Base-by-base conservation (phyloP, 2,888 invertebrate species). In the Ormyrus labotus region DNA sequence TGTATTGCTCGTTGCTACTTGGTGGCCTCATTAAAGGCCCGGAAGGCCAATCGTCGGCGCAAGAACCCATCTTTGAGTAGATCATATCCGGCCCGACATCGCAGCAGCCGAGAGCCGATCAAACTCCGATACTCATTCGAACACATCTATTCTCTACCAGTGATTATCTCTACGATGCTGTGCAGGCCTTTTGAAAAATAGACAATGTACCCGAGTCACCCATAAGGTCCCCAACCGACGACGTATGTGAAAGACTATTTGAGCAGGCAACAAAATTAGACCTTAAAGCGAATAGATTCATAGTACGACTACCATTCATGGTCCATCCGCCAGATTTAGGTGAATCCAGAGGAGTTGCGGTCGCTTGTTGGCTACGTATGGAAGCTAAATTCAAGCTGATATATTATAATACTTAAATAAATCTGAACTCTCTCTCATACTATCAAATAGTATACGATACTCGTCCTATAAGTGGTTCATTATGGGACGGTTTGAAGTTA, bases 161-260 rank as follows among this genome's bases (percentile, higher is more conserved):
- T 13, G 58, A 58, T 13, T 4, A 5, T 13, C 13, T 58, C 0
- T n/a, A 11, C 6, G 58, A 58, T n/a, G 58, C 58, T 11, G 13
- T 78, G 8, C 78, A 81, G n/a, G 19, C 19, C 0, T 78, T 81
- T 45, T 78, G 73, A 73, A 50, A 48, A 10, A 68, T 73, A 51
- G 81, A 81, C 11, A 78, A 78, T 45, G 8, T 78, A 9, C 69
- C 77, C 5, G 47, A 69, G 61, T 48, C 19, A 48, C 8, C 34
- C 34, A 5, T 45, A 5, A 9, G 4, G 4, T 45, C 19, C 50
- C 10, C 13, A 11, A 10, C 5, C 5, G 53, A 77, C n/a, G 45
- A 77, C 8, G 61, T 60, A n/a, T 77, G 77, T n/a, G 64, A 60
- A 9, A 34, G 55, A 10, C 51, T 48, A n/a, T 77, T 70, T 13